Conservation (phyloP, 1,140 invertebrate genomes). For the Danaus plexippus region DNA sequence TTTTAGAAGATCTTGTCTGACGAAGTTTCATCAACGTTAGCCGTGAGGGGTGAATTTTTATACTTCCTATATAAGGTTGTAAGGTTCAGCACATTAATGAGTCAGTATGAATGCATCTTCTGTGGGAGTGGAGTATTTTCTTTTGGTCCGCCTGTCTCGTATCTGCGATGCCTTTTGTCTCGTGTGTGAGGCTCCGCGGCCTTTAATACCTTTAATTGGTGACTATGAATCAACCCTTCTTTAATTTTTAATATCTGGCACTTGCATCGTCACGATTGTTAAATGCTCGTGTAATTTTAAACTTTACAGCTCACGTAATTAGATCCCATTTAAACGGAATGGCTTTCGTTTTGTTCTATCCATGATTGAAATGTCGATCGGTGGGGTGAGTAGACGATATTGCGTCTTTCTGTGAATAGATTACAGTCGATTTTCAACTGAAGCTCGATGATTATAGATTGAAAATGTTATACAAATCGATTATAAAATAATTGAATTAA, state of each 20-base stretch:
- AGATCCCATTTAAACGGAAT: background rate
- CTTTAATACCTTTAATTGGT: constrained; percentile 9
- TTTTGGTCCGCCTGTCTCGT: too few relatives aligned
- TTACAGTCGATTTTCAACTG: constrained; percentile 20
- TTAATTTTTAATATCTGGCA: constrained; percentile 26
- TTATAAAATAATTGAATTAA: constrained; percentile 9
- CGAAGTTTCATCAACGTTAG: too few relatives aligned
- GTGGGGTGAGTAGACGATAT: constrained; percentile 27
- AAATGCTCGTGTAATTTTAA: constrained; percentile 9
- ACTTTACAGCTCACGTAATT: constrained; percentile 2
- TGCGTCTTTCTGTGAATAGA: constrained; percentile 21
- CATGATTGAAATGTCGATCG: constrained; percentile 17
- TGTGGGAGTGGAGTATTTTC: too few relatives aligned
- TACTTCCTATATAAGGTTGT: too few relatives aligned
- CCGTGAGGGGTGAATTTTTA: too few relatives aligned
- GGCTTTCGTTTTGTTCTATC: constrained; percentile 14
- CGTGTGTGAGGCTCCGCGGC: too few relatives aligned
- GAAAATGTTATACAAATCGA: constrained; percentile 2
- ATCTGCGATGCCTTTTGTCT: too few relatives aligned
- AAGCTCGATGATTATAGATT: constrained; percentile 3
- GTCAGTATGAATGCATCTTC: too few relatives aligned
- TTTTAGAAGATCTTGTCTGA: too few relatives aligned
- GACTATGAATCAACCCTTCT: constrained; percentile 11
- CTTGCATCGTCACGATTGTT: constrained; percentile 19
- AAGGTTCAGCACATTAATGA: too few relatives aligned